phyloP scores from a whole-genome alignment of 2,888 invertebrate species.

The Caenorhabditis angaria region DNA sequence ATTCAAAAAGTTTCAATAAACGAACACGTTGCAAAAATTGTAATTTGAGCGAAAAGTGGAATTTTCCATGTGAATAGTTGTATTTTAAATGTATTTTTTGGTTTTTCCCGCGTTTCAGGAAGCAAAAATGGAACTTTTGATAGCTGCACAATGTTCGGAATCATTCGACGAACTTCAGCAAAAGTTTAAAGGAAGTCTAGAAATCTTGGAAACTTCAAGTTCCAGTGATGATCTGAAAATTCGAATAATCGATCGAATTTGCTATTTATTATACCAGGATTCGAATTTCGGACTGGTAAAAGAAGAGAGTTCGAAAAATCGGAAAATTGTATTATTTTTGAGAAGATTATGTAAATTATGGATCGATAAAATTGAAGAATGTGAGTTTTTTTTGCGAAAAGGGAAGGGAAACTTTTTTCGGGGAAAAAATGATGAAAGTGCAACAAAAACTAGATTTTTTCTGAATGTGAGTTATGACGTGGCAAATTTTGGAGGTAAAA shows the following conservation, averaged over 20 bases:
- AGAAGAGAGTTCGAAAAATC: constrained; percentile 9
- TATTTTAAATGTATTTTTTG: background rate
- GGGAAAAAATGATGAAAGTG: no score
- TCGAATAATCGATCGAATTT: constrained; percentile 23
- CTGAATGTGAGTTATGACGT: no score
- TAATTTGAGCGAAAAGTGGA: background rate
- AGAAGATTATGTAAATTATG: constrained; percentile 32
- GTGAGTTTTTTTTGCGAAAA: constrained; percentile 1
- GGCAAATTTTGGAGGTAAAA: no score
- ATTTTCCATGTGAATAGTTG: background rate
- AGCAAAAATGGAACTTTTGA: constrained; percentile 11
- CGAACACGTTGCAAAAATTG: background rate
- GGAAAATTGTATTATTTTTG: background rate
- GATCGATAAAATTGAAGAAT: background rate
- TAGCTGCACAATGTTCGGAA: constrained; percentile 21
- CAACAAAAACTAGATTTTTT: no score
- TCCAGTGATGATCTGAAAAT: constrained; percentile 11
- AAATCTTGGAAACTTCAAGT: background rate
- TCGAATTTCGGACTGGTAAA: constrained; percentile 25
- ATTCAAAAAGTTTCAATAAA: constrained; percentile 6
- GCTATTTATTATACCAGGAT: constrained; percentile 30
- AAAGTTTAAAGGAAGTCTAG: background rate
- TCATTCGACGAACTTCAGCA: constrained; percentile 6
- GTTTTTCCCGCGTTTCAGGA: no score
- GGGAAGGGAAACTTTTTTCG: no score